These are phyloP conservation scores for Salvelinus sp. DNA, from an alignment of 2,113 vertebrate species.

Conservation along the genomic window DNA sequence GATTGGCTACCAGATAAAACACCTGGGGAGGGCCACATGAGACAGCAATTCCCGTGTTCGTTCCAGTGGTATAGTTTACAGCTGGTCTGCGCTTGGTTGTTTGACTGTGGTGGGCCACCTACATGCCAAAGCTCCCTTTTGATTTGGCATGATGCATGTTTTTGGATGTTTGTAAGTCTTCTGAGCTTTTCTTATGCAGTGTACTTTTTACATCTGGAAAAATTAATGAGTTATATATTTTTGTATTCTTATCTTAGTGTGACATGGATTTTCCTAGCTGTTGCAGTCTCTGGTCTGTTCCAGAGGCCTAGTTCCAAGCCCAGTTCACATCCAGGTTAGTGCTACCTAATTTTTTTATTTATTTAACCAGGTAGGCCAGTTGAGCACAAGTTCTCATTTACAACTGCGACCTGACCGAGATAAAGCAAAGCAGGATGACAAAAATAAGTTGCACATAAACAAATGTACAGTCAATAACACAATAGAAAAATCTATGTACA, in stretches of 20 bases:
- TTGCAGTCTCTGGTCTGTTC: slow-evolving; percentile 23
- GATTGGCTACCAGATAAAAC: slow-evolving; percentile 35
- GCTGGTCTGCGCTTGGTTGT: slow-evolving; percentile 21
- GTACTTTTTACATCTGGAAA: not conserved
- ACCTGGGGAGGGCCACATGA: not conserved
- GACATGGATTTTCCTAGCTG: slow-evolving; percentile 55
- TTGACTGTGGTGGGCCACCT: not conserved
- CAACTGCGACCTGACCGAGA: too few species aligned
- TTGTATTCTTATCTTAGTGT: slow-evolving; percentile 39
- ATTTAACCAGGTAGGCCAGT: too few species aligned
- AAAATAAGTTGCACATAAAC: too few species aligned
- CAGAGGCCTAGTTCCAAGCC: slow-evolving; percentile 35
- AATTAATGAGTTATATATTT: not conserved
- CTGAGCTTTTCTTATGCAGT: too few species aligned
- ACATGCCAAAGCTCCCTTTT: not conserved
- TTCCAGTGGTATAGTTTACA: not conserved
- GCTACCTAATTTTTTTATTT: not conserved
- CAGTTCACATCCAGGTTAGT: slow-evolving; percentile 56
- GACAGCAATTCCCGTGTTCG: not conserved
- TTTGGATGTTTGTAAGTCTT: slow-evolving; percentile 46
- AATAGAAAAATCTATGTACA: too few species aligned
- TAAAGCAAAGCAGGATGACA: too few species aligned
- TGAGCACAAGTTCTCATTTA: too few species aligned
- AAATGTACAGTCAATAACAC: too few species aligned
- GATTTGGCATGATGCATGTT: slow-evolving; percentile 35